Base-by-base conservation (phyloP, 2,113 vertebrate species). In the Morone saxatilis region DNA sequence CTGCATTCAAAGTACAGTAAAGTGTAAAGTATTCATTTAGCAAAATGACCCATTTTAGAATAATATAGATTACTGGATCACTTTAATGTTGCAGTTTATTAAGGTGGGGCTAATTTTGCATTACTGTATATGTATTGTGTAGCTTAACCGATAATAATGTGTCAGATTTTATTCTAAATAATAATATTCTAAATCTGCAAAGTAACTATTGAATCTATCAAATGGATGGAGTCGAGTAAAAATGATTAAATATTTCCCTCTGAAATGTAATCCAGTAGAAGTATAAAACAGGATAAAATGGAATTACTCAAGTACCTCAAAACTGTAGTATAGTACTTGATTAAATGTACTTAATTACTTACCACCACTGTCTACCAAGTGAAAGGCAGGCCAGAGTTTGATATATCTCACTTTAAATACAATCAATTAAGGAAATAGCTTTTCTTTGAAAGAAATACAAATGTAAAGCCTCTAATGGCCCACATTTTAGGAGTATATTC, bases 401-500 rank as follows among this genome's bases (percentile, higher is more conserved):
- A 38, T 53, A 51, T 7, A 47, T 25, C 12, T 72, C 14, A 51
- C 54, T 78, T 77, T 81, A 38, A 69, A 16, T 63, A 8, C 17
- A 80, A 59, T 48, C 54, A 76, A 8, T 59, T 41, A 7, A 53
- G 4, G 19, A 82, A 20, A 14, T 14, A 40, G 19, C 40, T 53
- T 75, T 45, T 66, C 50, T 22, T 67, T 66, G 9, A 14, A 48
- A 50, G 20, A 2, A 36, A 43, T 41, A 22, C n/a, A 40, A 25
- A 72, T 57, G 1, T 4, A 68, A 60, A 51, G n/a, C 36, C 22
- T 25, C 1, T n/a, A 1, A 59, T 56, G n/a, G 12, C 5, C 12
- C 9, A 47, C 1, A 25, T 14, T 10, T 41, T 40, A 22, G 20
- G 0, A 50, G 60, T 12, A 51, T 1, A 67, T 50, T 17, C 5